Base-by-base conservation (phyloP, 2,113 vertebrate genomes). In the Coturnix japonica region DNA sequence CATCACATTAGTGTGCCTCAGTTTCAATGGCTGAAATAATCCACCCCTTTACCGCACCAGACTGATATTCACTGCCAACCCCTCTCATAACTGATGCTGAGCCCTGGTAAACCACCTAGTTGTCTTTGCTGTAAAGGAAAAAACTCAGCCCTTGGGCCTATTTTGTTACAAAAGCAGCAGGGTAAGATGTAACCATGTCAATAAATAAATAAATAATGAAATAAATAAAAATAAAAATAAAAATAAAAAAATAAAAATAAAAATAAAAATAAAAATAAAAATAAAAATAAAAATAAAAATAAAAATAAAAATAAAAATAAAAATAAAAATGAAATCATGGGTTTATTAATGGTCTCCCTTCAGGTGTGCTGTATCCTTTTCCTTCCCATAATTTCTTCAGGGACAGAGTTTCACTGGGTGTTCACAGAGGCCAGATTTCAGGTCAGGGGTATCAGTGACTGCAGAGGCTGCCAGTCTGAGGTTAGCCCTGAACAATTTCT, bases 91-190 rank as follows among this genome's bases (percentile, higher is more conserved):
- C 43, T 80, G 86, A 82, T 92, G 64, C 56, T 82, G 79, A 92
- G 79, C 87, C 89, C 57, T 87, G 61, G 81, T 73, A 94, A 91
- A 78, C 60, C 60, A 80, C 84, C 84, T 91, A 64, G 71, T 77
- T 93, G 46, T 65, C 61, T 61, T 43, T 80, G 28, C 31, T 82
- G 26, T 53, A 65, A 78, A 35, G 39, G 35, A 54, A 94, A 93
- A 89, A 20, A 5, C n/a, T 93, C 64, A 43, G 19, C 76, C 65
- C 51, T 66, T 70, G n/a, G 39, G 60, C 54, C 23, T 26, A 6
- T 79, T 85, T 82, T 70, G 57, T 35, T 43, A 56, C 72, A 76
- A 82, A 92, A 85, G 3, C 25, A 30, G 59, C 0, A 2, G 73
- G 46, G 51, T 16, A 59, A 11, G 14, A 87, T 15, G 28, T 54